Percentiles rank a stretch among this genome's conserved stretches.
phyloP scores from a whole-genome alignment of 1,140 invertebrate genomes.

The Ruditapes philippinarum region DNA sequence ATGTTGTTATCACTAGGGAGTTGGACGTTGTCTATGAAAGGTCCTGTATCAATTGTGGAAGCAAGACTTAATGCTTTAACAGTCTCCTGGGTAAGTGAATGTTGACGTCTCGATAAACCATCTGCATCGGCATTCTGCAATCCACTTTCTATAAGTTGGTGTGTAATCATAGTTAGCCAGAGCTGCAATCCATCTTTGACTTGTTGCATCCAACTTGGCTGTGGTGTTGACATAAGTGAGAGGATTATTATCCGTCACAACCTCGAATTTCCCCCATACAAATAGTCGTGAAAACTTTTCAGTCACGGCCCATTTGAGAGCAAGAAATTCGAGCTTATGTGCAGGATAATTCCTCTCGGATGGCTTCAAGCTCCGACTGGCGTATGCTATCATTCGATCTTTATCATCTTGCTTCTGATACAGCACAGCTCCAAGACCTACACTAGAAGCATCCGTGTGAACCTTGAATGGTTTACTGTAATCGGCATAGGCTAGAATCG shows the following conservation, averaged over 20 bases:
- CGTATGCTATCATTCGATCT: conserved; percentile 26
- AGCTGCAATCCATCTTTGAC: not conserved
- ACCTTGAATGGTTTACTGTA: conserved; percentile 67
- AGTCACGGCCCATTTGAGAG: not conserved
- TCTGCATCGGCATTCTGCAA: too few relatives aligned
- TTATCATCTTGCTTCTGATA: conserved; percentile 67
- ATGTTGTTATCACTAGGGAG: too few relatives aligned
- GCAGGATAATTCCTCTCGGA: not conserved
- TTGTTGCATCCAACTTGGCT: not conserved
- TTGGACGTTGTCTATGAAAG: not conserved
- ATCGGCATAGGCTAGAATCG: conserved; percentile 70
- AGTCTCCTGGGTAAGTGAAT: too few relatives aligned
- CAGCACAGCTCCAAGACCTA: conserved; percentile 77
- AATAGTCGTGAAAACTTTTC: conserved; percentile 61
- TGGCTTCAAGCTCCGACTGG: conserved; percentile 39
- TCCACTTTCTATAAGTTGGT: not conserved
- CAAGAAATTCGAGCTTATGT: not conserved
- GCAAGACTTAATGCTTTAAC: not conserved
- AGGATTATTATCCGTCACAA: conserved; percentile 31
- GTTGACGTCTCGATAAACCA: too few relatives aligned
- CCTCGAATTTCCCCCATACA: conserved; percentile 47
- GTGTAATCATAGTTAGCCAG: not conserved
- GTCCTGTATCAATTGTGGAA: not conserved
- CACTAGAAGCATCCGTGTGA: conserved; percentile 70
- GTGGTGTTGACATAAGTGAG: not conserved